Conservation (phyloP, 1,140 invertebrate species). For the Platyscapa corneri region DNA sequence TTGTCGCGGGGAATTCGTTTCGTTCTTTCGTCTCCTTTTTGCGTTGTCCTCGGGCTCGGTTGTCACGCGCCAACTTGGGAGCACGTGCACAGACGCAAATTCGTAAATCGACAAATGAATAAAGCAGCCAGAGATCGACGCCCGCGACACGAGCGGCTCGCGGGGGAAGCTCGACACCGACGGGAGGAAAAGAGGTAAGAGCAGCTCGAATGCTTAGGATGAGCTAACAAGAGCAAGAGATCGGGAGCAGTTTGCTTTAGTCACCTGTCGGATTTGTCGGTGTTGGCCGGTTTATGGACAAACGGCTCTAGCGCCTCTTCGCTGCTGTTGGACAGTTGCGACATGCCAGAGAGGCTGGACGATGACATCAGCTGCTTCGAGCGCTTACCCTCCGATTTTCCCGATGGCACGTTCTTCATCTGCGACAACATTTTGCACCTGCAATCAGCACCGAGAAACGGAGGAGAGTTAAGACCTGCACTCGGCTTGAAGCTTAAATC, state of each 20-base stretch:
- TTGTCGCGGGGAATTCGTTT: too few species aligned
- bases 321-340: constrained; percentile 71
- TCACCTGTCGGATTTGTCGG: constrained; percentile 64
- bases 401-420: constrained; percentile 60
- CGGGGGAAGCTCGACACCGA: too few species aligned
- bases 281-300: constrained; percentile 63
- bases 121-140: too few species aligned
- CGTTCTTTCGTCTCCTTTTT: too few species aligned
- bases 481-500: background rate
- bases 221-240: background rate
- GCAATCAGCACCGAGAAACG: constrained; percentile 35
- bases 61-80: too few species aligned
- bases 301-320: constrained; percentile 71
- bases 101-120: too few species aligned
- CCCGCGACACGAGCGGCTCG: too few species aligned
- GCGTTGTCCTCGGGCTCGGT: too few species aligned
- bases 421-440: constrained; percentile 68
- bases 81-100: too few species aligned
- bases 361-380: constrained; percentile 71
- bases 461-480: background rate
- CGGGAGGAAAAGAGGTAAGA: background rate
- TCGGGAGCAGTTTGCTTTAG: background rate
- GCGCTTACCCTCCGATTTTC: constrained; percentile 67
- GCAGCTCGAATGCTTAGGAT: too few species aligned
- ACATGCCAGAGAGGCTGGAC: constrained; percentile 72